A percentile compares a stretch with the other conserved stretches of the same genome.
Conservation (phyloP, 2,888 invertebrate species). For the Phyllotreta cruciferae region DNA sequence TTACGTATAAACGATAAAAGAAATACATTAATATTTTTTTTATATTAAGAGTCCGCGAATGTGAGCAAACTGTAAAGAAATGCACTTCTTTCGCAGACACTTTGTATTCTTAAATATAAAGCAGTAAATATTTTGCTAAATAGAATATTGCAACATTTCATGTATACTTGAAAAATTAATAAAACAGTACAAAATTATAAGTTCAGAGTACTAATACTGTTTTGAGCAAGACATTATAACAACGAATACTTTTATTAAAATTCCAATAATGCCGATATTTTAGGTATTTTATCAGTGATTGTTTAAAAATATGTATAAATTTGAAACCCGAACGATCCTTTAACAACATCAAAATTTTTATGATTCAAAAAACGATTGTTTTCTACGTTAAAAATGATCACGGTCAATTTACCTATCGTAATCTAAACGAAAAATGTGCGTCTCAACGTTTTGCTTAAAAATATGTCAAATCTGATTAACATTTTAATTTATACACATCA, state of each 20-base stretch:
- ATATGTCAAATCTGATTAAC: slow-evolving; percentile 8
- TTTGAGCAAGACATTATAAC: slow-evolving; percentile 10
- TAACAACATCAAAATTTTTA: neutral
- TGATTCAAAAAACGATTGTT: too few species aligned
- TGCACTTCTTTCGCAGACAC: slow-evolving; percentile 3
- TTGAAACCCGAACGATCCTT: too few species aligned
- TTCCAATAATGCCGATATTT: too few species aligned
- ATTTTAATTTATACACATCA: slow-evolving; percentile 3
- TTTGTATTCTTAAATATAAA: slow-evolving; percentile 1
- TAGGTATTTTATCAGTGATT: too few species aligned
- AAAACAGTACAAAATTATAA: too few species aligned
- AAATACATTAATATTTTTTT: slow-evolving; percentile 1
- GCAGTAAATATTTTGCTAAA: too few species aligned
- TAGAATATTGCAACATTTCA: too few species aligned
- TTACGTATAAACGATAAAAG: slow-evolving; percentile 14
- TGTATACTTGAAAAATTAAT: too few species aligned
- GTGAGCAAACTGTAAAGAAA: neutral
- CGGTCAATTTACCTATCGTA: neutral
- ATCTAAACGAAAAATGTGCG: slow-evolving; percentile 1
- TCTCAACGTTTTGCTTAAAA: neutral
- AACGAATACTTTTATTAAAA: neutral
- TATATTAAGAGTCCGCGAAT: neutral
- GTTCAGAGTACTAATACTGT: slow-evolving; percentile 7
- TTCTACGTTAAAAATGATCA: too few species aligned
- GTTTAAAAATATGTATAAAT: too few species aligned